Conservation (phyloP, 2,797 vertebrate species). For the Muscicapa comitata region DNA sequence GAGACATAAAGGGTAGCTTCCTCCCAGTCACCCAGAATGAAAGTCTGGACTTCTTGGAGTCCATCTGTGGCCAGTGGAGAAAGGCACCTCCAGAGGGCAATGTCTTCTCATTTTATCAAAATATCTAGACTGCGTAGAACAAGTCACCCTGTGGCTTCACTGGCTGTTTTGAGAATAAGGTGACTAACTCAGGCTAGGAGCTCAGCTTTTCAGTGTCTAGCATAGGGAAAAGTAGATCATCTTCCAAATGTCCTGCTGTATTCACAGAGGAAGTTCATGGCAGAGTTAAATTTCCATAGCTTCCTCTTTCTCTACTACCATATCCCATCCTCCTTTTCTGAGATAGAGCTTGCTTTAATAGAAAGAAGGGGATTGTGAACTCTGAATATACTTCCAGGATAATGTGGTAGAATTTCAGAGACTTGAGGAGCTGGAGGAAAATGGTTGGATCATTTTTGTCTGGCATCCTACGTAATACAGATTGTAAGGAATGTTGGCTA, state of each 20-base stretch:
- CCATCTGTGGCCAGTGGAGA: neutral
- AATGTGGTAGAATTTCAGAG: neutral
- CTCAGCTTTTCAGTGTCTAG: neutral
- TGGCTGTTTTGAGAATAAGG: neutral
- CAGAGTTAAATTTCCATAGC: neutral
- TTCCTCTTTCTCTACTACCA: neutral
- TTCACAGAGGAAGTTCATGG: neutral
- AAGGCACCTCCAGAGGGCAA: constrained; percentile 55
- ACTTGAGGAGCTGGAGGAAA: neutral
- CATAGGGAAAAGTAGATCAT: neutral
- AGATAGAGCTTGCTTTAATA: neutral
- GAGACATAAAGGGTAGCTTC: neutral
- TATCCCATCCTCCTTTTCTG: neutral
- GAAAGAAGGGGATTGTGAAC: neutral
- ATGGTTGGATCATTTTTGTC: neutral
- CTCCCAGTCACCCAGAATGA: neutral
- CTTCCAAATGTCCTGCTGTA: neutral
- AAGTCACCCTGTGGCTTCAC: neutral
- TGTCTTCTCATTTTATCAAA: constrained; percentile 14
- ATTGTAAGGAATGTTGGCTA: neutral
- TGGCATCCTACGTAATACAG: neutral
- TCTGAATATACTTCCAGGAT: neutral
- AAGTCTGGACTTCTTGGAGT: neutral
- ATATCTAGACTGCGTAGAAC: neutral
- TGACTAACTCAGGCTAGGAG: neutral